Evolutionary conservation across 2,797 vertebrate species (phyloP), one percentile per base, ranked within the genome.

Genomic region (Eulemur rubriventer): DNA sequence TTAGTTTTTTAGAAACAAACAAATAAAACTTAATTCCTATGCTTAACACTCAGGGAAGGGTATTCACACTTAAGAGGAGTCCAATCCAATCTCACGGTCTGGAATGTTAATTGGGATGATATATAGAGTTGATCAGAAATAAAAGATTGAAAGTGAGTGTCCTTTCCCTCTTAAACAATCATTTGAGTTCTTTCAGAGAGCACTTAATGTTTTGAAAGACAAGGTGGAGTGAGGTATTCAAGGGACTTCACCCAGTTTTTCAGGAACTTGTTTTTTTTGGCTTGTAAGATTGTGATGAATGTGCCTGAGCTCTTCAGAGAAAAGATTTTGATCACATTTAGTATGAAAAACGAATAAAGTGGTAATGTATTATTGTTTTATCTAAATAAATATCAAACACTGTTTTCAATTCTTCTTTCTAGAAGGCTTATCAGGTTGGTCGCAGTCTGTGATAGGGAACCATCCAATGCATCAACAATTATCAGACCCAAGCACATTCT

Each of bases 401-500:
- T 82, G 11, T 97, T 97, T 78, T 96, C 70, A 82, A 82, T 96
- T 98, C 48, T 97, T 86, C 82, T 98, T 98, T 98, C 92, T 98
- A 99, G 99, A 99, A 98, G 99, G 99, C 12, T 99, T 99, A 99
- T 99, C 99, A 2, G 99, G 99, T 98, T 99, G 99, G 99, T 99
- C 99, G 63, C 99, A 99, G 98, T 99, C 99, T 57, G 98, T 99
- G 98, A 99, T 99, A 98, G 99, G 99, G 98, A 99, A 99, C 97
- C 99, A 99, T 96, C 99, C 99, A 91, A 99, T 99, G 98, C 99
- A 99, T 98, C 99, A 99, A 95, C 99, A 99, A 97, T 98, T 99
- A 95, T 99, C 99, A 0, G 99, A 99, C 96, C 99, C 99, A 7
- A 99, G 99, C 2, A 99, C 99, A 5, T 99, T 99, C 98, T 99